Evolutionary conservation across 2,888 invertebrate genomes (phyloP).

Genomic region (Pammene fasciana): DNA sequence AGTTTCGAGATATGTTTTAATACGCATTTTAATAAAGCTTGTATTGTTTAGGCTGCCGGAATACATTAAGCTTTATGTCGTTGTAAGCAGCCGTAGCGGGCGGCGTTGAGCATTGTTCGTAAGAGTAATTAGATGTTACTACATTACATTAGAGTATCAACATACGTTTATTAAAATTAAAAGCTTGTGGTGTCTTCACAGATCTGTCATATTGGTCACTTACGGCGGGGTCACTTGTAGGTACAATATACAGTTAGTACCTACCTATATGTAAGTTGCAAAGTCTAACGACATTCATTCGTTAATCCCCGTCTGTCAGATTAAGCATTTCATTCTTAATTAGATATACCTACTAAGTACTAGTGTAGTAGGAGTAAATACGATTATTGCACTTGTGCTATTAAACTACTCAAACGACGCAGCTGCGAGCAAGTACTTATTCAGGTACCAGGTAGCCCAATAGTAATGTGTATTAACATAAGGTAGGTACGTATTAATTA

Average conservation of each 20-base stretch:
- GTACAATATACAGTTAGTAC: too few species aligned
- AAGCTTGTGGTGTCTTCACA: neutral
- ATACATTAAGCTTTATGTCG: constrained; percentile 69
- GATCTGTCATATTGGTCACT: neutral
- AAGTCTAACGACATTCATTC: too few species aligned
- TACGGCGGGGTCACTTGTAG: too few species aligned
- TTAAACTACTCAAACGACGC: too few species aligned
- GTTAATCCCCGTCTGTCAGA: too few species aligned
- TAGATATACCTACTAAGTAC: too few species aligned
- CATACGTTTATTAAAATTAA: neutral
- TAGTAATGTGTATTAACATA: neutral
- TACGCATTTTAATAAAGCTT: constrained; percentile 77
- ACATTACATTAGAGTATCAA: constrained; percentile 9
- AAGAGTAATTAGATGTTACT: constrained; percentile 39
- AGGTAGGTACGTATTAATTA: constrained; percentile 5
- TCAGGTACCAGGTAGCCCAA: neutral
- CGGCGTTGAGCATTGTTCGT: constrained; percentile 22
- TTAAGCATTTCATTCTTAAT: too few species aligned
- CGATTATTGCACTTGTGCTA: too few species aligned
- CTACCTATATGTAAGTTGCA: too few species aligned
- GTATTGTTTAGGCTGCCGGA: constrained; percentile 72
- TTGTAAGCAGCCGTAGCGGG: constrained; percentile 47
- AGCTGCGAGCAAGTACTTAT: neutral
- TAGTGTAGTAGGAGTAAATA: too few species aligned
- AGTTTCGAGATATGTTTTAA: constrained; percentile 73